A percentile compares a stretch with the other conserved stretches of the same genome.
phyloP scores from a whole-genome alignment of 2,888 invertebrate genomes.

The Leucophenga montana region DNA sequence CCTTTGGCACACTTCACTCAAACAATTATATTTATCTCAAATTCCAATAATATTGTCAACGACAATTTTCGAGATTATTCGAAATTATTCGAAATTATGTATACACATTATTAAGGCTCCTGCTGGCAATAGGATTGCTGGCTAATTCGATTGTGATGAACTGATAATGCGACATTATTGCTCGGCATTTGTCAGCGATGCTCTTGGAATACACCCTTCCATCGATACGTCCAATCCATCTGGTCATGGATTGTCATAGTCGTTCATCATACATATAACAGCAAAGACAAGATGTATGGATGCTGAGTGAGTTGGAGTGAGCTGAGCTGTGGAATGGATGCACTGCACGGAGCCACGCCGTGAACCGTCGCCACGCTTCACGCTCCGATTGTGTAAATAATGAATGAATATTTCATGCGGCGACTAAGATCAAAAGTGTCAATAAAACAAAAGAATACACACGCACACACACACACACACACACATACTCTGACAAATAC shows the following conservation, averaged over 20 bases:
- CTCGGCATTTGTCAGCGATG: slow-evolving; percentile 61
- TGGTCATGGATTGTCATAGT: background rate
- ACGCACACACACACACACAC: slow-evolving; percentile 48
- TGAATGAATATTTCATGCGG: slow-evolving; percentile 63
- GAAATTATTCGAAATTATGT: no score
- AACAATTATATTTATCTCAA: no score
- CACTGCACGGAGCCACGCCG: no score
- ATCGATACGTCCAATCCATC: no score
- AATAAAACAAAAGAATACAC: slow-evolving; percentile 58
- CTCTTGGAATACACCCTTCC: background rate
- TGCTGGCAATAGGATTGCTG: slow-evolving; percentile 39
- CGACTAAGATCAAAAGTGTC: slow-evolving; percentile 65
- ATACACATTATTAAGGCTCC: background rate
- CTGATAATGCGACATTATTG: slow-evolving; percentile 66
- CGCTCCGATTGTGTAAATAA: slow-evolving; percentile 46
- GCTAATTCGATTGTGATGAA: slow-evolving; percentile 66
- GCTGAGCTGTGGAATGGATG: no score
- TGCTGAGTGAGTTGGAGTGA: slow-evolving; percentile 26
- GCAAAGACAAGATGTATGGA: no score
- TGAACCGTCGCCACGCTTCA: background rate
- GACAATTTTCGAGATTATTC: no score
- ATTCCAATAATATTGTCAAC: no score
- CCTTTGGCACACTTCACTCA: no score
- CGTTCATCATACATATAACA: background rate
- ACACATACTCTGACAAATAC: slow-evolving; percentile 19